These are phyloP conservation scores for Oncorhynchus gorbuscha DNA, from an alignment of 2,113 vertebrate species.

Conservation along the genomic window DNA sequence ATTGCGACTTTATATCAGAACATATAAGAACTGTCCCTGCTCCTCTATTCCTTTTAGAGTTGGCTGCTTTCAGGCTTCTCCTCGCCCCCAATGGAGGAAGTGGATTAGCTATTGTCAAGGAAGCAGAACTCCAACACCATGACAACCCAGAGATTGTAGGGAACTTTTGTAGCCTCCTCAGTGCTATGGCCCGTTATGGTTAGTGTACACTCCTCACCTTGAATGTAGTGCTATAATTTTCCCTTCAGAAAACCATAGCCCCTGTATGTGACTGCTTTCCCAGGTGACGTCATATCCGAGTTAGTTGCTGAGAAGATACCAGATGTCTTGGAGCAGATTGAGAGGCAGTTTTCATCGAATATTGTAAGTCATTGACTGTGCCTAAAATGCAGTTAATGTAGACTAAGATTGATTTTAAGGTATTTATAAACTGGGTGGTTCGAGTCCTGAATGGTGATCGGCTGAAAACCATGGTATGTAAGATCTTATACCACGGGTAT, in stretches of 20 bases:
- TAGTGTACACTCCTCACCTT: neutral
- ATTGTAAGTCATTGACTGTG: neutral
- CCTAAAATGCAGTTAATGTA: no score
- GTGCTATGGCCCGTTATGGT: neutral
- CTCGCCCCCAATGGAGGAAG: neutral
- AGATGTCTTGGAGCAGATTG: neutral
- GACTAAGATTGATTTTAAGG: no score
- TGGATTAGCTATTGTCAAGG: constrained; percentile 7
- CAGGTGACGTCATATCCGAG: neutral
- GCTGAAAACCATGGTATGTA: no score
- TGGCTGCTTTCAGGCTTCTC: constrained; percentile 1
- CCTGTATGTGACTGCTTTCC: neutral
- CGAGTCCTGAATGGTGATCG: no score
- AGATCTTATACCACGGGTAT: no score
- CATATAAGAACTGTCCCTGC: neutral
- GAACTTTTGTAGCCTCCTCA: neutral
- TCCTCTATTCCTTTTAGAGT: neutral
- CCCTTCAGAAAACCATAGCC: neutral
- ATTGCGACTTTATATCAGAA: no score
- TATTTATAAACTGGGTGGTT: no score
- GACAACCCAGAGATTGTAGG: neutral
- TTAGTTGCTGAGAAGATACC: neutral
- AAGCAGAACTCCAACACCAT: neutral
- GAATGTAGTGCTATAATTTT: no score
- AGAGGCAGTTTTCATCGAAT: neutral